phyloP scores from a whole-genome alignment of 23 tunicate genomes.

The Phallusia fumigata region DNA sequence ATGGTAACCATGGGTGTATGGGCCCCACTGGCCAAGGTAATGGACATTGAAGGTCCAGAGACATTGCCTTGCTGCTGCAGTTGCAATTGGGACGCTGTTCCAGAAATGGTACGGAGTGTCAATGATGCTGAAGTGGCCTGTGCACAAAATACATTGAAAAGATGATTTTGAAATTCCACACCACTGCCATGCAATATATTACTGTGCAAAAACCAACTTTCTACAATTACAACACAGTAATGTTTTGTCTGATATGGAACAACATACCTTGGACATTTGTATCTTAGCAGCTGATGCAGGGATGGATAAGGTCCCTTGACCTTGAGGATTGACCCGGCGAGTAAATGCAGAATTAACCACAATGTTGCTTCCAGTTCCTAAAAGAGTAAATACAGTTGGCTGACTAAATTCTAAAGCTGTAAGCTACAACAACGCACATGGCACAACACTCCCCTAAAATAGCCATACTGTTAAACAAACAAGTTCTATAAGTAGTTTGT shows the following conservation, averaged over 20 bases:
- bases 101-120: conserved; percentile 39
- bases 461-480: too few relatives aligned
- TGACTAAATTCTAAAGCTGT: too few relatives aligned
- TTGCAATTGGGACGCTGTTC: conserved; percentile 28
- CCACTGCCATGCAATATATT: too few relatives aligned
- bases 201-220: too few relatives aligned
- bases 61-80: conserved; percentile 22
- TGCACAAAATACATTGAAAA: not conserved
- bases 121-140: conserved; percentile 22
- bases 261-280: conserved; percentile 48
- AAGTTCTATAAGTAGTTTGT: too few relatives aligned
- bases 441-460: too few relatives aligned
- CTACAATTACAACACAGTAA: too few relatives aligned
- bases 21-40: conserved; percentile 27
- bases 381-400: too few relatives aligned
- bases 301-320: conserved; percentile 20
- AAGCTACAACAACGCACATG: too few relatives aligned
- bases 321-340: conserved; percentile 34
- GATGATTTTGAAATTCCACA: too few relatives aligned
- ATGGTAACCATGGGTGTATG: conserved; percentile 59
- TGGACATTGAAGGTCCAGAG: conserved; percentile 20
- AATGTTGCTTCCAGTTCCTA: conserved; percentile 51
- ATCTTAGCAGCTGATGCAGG: conserved; percentile 23
- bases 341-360: conserved; percentile 46
- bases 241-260: too few relatives aligned